These are phyloP conservation scores for Lampris megalopsis DNA, from an alignment of 2,113 vertebrate genomes.

Conservation along the genomic window DNA sequence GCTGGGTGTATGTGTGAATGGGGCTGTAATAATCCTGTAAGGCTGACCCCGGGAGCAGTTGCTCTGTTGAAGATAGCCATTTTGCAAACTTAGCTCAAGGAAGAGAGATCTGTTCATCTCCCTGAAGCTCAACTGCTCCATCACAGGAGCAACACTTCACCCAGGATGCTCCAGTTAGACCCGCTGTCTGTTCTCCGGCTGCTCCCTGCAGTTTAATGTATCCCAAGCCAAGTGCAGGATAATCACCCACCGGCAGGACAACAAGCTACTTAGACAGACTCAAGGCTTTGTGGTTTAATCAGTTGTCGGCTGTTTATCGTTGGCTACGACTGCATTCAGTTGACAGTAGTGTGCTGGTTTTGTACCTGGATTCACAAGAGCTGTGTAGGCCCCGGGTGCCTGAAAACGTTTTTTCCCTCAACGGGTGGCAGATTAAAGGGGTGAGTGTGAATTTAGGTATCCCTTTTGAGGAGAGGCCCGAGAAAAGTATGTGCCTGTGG, in stretches of 20 bases:
- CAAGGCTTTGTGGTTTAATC: constrained; percentile 70
- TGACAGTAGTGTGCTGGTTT: constrained; percentile 4
- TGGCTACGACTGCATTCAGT: constrained; percentile 9
- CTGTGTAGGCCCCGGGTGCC: constrained; percentile 2
- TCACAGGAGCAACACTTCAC: constrained; percentile 48
- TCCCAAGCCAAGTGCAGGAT: constrained; percentile 57
- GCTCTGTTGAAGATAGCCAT: not conserved
- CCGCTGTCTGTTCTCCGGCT: constrained; percentile 72
- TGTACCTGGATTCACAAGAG: constrained; percentile 41
- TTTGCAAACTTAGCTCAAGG: constrained; percentile 11
- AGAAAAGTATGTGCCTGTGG: constrained; percentile 33
- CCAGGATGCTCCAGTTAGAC: constrained; percentile 45
- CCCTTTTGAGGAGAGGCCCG: constrained; percentile 10
- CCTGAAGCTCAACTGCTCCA: constrained; percentile 51
- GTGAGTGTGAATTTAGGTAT: constrained; percentile 19
- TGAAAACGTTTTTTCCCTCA: constrained; percentile 40
- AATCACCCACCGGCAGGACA: constrained; percentile 60
- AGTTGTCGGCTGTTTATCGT: constrained; percentile 58
- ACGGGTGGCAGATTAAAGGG: constrained; percentile 42
- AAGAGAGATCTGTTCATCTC: constrained; percentile 20
- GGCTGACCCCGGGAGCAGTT: constrained; percentile 10
- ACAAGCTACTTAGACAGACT: constrained; percentile 69
- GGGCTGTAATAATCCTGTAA: not conserved
- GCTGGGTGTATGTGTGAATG: too few relatives aligned
- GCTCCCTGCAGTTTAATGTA: constrained; percentile 55